Percentiles rank a stretch among this genome's conserved stretches.
Evolutionary conservation across 2,113 vertebrate species (phyloP).

Genomic region (Malurus alboscapulatus): DNA sequence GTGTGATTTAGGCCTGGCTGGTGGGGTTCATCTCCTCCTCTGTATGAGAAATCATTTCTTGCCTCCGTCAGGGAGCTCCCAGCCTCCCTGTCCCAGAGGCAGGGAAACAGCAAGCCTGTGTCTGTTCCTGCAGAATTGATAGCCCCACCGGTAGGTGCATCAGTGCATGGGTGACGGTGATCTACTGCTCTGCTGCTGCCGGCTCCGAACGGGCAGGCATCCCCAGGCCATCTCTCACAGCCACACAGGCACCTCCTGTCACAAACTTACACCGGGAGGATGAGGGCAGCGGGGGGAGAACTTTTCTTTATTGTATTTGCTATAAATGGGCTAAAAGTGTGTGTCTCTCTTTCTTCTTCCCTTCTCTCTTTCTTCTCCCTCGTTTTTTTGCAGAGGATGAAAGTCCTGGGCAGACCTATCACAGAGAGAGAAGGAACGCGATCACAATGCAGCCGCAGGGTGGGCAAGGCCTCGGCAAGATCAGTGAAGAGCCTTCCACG

Average conservation of each 20-base stretch:
- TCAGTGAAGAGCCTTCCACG: slow-evolving; percentile 93
- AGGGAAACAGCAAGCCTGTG: slow-evolving; percentile 30
- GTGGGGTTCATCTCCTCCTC: slow-evolving; percentile 13
- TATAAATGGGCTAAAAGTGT: slow-evolving; percentile 57
- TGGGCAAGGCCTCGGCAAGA: slow-evolving; percentile 79
- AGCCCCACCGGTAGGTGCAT: neutral
- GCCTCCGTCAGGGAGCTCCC: slow-evolving; percentile 1
- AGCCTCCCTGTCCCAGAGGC: slow-evolving; percentile 29
- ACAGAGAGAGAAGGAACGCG: slow-evolving; percentile 93
- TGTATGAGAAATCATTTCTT: slow-evolving; percentile 24
- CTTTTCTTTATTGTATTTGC: slow-evolving; percentile 42
- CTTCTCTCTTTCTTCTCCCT: slow-evolving; percentile 37
- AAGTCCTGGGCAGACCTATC: slow-evolving; percentile 87
- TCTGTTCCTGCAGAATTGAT: slow-evolving; percentile 2
- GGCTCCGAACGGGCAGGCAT: neutral
- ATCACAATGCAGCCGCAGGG: slow-evolving; percentile 86
- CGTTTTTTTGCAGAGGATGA: slow-evolving; percentile 85
- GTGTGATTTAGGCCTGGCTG: slow-evolving; percentile 51
- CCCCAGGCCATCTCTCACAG: slow-evolving; percentile 20
- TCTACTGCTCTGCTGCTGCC: neutral
- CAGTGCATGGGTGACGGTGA: neutral
- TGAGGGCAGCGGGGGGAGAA: neutral
- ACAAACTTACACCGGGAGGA: neutral
- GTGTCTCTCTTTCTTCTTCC: neutral
- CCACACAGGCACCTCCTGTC: neutral